These are phyloP conservation scores for Apis laboriosa DNA, from an alignment of 1,140 invertebrate genomes.

Conservation along the genomic window DNA sequence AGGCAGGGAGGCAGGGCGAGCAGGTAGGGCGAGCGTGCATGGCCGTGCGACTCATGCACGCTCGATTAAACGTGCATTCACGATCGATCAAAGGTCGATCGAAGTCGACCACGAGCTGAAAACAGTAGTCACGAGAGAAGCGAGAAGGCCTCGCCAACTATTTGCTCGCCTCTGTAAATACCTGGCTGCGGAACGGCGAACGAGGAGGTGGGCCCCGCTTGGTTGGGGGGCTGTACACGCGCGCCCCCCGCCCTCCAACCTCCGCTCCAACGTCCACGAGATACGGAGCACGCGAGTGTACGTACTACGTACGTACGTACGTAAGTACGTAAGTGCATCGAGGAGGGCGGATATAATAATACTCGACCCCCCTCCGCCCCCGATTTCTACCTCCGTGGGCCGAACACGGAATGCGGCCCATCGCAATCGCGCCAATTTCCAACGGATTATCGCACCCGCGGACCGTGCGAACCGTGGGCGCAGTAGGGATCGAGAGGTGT, in stretches of 20 bases:
- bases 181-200: conserved; percentile 66
- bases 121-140: conserved; percentile 70
- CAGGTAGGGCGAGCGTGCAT: conserved; percentile 41
- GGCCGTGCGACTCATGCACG: conserved; percentile 64
- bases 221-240: conserved; percentile 10
- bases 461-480: conserved; percentile 63
- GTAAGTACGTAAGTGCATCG: too few species aligned
- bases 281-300: not conserved
- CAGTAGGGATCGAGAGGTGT: too few species aligned
- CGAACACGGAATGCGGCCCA: conserved; percentile 33
- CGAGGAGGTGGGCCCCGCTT: conserved; percentile 34
- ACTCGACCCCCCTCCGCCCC: conserved; percentile 32
- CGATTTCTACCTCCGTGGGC: conserved; percentile 43
- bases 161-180: conserved; percentile 75
- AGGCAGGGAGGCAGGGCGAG: not conserved
- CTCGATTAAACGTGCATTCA: conserved; percentile 76
- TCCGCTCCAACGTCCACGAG: not conserved
- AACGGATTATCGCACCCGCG: conserved; percentile 74
- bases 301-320: too few species aligned
- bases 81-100: conserved; percentile 78
- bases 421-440: conserved; percentile 74
- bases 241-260: conserved; percentile 17
- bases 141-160: conserved; percentile 63
- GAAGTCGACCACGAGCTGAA: conserved; percentile 68
- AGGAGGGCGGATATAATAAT: conserved; percentile 16